Percentiles rank a stretch among this genome's conserved stretches.
These are phyloP conservation scores for Macropodus opercularis DNA, from an alignment of 2,797 vertebrate genomes.

Conservation along the genomic window DNA sequence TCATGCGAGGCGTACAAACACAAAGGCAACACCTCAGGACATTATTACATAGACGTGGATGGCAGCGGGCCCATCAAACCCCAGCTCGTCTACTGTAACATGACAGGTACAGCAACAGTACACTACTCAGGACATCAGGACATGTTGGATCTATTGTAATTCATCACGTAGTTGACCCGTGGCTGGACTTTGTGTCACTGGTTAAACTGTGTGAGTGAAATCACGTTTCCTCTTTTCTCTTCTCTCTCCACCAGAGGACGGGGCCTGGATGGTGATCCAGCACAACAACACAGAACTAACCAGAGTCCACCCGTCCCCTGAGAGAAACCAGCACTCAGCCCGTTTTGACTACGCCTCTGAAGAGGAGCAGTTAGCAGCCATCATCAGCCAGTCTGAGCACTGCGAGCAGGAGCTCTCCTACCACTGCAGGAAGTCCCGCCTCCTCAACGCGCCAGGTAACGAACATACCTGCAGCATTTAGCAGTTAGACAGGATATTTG, in stretches of 20 bases:
- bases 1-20: constrained; percentile 98
- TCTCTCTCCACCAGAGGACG: constrained; percentile 76
- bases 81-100: constrained; percentile 93
- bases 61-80: constrained; percentile 93
- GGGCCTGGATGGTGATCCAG: constrained; percentile 89
- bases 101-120: too few species aligned
- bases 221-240: background rate
- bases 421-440: constrained; percentile 89
- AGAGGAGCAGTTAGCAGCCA: constrained; percentile 84
- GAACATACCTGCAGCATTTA: too few species aligned
- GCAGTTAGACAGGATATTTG: background rate
- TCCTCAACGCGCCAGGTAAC: constrained; percentile 91
- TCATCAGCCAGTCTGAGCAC: constrained; percentile 86
- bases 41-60: constrained; percentile 91
- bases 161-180: too few species aligned
- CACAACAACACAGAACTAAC: constrained; percentile 93
- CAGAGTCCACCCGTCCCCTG: constrained; percentile 80
- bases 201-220: too few species aligned
- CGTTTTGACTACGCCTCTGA: constrained; percentile 89
- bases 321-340: constrained; percentile 77
- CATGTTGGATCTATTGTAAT: too few species aligned
- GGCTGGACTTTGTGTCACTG: too few species aligned
- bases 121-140: too few species aligned
- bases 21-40: constrained; percentile 89
- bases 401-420: constrained; percentile 93